Base-by-base conservation (phyloP, 92 coral and sea anemone genomes). In the Porites evermanni region DNA sequence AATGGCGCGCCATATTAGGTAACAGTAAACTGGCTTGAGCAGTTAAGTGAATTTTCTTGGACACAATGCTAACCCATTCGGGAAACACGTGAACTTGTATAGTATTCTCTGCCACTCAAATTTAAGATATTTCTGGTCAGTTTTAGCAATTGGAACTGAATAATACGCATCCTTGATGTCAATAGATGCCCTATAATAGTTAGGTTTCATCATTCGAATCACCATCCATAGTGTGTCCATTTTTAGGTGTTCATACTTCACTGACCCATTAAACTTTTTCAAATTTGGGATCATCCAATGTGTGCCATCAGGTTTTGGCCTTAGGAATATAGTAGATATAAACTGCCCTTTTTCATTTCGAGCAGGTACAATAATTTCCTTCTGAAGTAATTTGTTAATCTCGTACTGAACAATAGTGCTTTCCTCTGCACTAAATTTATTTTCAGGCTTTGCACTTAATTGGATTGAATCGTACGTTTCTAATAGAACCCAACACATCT, bases 161-260 rank as follows among this genome's bases (percentile, higher is more conserved):
- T 87, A 80, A 58, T 72, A 87, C 4, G 90, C 81, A 80, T 79
- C 90, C 38, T 87, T 88, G 8, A 74, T 63, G 82, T 88, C 91
- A 44, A 88, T 78, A 8, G 83, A 88, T 59, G 91, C 91, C 91
- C 74, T 88, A 54, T 53, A 89, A 68, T 89, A 84, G 26, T 89
- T 78, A 8, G 58, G 89, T 72, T 79, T 84, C 21, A 89, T 85
- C 65, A 89, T 12, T 47, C 58, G 58, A 53, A 53, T 53, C 58
- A 53, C 58, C 58, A 10, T 53, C 58, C 58, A 53, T 53, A 53
- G 58, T 53, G 58, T 53, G 58, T 53, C 58, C 58, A 53, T 53
- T 53, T 53, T 53, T 0, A 53, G 11, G 58, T 53, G 58, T 53
- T 53, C 58, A 53, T 53, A 53, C 58, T 53, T 53, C 7, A 53